Base-by-base conservation (phyloP, 2,888 invertebrate genomes). In the Pogonocherus hispidulus region DNA sequence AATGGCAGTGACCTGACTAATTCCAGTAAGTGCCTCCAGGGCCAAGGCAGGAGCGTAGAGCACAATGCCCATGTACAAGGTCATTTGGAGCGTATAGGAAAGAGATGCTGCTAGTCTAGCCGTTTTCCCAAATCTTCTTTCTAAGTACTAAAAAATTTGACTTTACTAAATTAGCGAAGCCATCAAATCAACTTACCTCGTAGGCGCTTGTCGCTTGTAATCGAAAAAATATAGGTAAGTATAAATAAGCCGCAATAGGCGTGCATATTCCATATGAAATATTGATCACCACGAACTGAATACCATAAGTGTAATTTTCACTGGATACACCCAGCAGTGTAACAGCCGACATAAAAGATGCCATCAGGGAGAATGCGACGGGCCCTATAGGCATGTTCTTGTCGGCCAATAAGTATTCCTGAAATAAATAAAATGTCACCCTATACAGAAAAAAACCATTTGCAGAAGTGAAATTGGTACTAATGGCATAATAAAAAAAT, bases 21-120 rank as follows among this genome's bases (percentile, higher is more conserved):
- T 86, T n/a, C 94, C 94, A 0, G 95, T 95, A 27, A 95, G 92
- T 1, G 97, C 91, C 84, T 94, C 94, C 18, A 98, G 84, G 0
- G 97, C 97, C 73, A 98, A 87, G 0, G 98, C 94, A 1, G 98
- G 98, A 0, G 98, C 97, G 84, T 95, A 98, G 6, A 98, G 86
- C 16, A 97, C 98, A 76, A 98, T 94, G 0, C 97, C 94, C 88
- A 94, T 95, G 78, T 95, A 95, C 18, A 96, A 87, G 76, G 96
- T 90, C 93, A 97, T 94, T 87, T 98, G 98, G 46, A 95, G 79
- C 62, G 94, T 92, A 81, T 96, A 98, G 0, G 94, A 92, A 59
- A 95, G 80, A 1, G 97, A 96, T 0, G 96, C 96, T 18, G 91
- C 85, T 72, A 94, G 85, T 78, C 97, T 88, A 22, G 95, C 90